These are phyloP conservation scores for Agelaius phoeniceus DNA, from an alignment of 2,113 vertebrate genomes.

Conservation along the genomic window DNA sequence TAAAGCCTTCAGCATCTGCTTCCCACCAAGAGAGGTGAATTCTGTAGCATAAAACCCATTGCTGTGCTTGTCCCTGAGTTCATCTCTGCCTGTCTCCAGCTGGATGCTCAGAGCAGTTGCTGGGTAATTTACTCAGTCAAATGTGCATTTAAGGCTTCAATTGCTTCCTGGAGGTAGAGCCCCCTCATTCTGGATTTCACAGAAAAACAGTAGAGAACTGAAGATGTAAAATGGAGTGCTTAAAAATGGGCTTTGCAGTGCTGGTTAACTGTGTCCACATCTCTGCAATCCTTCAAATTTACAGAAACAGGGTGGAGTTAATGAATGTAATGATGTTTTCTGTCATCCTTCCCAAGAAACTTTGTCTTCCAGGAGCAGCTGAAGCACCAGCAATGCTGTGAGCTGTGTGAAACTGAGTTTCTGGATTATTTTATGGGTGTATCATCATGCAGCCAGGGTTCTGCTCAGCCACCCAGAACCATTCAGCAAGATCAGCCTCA, in stretches of 20 bases:
- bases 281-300: background rate
- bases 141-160: background rate
- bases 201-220: background rate
- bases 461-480: background rate
- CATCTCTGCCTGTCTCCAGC: background rate
- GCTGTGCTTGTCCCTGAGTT: background rate
- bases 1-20: background rate
- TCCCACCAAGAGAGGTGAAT: background rate
- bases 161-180: background rate
- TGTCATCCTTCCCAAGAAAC: background rate
- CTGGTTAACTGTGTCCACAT: background rate
- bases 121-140: background rate
- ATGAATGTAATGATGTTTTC: background rate
- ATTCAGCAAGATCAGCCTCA: background rate
- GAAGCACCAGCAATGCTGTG: background rate
- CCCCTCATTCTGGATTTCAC: background rate
- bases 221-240: background rate
- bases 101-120: background rate
- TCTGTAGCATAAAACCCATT: background rate
- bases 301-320: background rate
- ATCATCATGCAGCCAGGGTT: background rate
- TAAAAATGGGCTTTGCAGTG: background rate
- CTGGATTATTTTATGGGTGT: background rate
- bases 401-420: background rate
- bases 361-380: background rate